phyloP scores from a whole-genome alignment of 2,113 vertebrate species.

The Paramisgurnus dabryanus region DNA sequence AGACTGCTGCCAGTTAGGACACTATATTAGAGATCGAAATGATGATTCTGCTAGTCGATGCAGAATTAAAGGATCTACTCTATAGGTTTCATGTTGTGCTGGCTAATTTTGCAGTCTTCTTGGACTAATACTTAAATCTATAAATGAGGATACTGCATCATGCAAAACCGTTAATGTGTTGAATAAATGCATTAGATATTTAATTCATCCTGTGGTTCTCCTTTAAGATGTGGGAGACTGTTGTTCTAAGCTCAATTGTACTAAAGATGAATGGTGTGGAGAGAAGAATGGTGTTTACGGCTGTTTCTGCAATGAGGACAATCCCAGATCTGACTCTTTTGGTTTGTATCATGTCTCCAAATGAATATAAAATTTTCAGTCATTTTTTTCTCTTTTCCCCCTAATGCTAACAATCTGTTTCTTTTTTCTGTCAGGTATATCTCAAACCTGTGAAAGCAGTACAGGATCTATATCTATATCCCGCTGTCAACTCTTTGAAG shows the following conservation, averaged over 20 bases:
- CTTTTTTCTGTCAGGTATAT: constrained; percentile 56
- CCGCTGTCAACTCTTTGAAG: constrained; percentile 71
- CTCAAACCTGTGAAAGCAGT: constrained; percentile 58
- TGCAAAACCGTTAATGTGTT: background rate
- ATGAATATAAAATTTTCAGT: background rate
- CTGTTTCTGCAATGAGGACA: constrained; percentile 69
- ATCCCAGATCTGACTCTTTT: constrained; percentile 51
- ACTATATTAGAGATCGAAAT: no score
- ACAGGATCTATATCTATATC: constrained; percentile 65
- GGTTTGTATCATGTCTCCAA: constrained; percentile 45
- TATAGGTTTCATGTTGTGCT: background rate
- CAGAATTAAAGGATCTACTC: no score
- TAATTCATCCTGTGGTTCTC: background rate
- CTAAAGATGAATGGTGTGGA: constrained; percentile 72
- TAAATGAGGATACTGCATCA: background rate
- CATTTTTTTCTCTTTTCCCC: no score
- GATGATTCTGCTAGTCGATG: no score
- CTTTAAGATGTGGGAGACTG: constrained; percentile 49
- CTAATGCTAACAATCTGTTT: background rate
- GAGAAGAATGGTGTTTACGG: constrained; percentile 63
- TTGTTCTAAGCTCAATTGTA: constrained; percentile 63
- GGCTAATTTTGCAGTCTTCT: background rate
- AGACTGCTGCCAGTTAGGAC: no score
- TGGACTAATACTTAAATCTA: background rate
- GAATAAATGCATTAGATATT: background rate